These are phyloP conservation scores for Peromyscus aztecus DNA, from an alignment of 2,797 vertebrate species.

Conservation along the genomic window DNA sequence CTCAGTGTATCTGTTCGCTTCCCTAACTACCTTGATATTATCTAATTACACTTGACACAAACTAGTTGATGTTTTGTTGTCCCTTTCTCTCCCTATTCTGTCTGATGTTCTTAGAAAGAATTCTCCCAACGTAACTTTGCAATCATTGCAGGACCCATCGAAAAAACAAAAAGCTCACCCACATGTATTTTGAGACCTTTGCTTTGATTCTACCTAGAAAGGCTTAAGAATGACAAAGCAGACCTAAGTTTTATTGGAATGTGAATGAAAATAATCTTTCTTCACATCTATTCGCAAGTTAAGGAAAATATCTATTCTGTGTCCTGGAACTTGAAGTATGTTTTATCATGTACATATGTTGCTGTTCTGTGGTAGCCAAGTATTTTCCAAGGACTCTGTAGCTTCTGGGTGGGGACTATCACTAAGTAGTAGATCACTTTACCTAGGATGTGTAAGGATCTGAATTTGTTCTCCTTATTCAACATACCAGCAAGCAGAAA, in stretches of 20 bases:
- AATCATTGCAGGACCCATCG: not conserved
- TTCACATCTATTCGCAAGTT: not conserved
- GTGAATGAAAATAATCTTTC: conserved; percentile 1
- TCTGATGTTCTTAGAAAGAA: not conserved
- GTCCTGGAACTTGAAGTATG: not conserved
- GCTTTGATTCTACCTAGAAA: not conserved
- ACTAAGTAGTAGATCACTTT: not conserved
- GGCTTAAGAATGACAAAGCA: conserved; percentile 5
- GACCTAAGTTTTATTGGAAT: conserved; percentile 6
- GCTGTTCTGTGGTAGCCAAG: not conserved
- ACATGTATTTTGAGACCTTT: not conserved
- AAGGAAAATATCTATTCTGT: conserved; percentile 10
- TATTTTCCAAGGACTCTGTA: not conserved
- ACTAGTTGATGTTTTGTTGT: not conserved
- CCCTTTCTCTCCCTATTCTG: not conserved
- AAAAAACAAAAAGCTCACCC: not conserved
- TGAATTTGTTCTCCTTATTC: not conserved
- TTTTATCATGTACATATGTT: not conserved
- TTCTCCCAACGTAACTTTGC: not conserved
- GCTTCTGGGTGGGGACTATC: not conserved
- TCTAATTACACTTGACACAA: not conserved
- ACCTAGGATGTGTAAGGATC: not conserved
- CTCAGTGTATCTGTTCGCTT: not conserved
- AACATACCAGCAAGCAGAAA: not conserved
- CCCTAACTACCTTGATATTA: not conserved